Conservation (phyloP, 92 coral and sea anemone species). For the Anthopleura xanthogrammica region DNA sequence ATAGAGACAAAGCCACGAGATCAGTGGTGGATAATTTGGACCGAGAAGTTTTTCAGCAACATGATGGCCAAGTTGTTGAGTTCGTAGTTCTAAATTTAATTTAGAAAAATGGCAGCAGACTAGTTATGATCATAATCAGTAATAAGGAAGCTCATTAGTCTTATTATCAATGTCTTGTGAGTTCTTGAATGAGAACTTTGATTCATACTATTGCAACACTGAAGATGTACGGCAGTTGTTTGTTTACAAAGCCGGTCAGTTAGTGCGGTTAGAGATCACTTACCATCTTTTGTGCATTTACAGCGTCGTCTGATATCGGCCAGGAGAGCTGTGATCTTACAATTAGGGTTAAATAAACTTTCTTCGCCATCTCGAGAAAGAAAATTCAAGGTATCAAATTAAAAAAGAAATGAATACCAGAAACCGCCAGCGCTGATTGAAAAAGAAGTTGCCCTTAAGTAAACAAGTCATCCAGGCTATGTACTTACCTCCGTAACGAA, state of each 20-base stretch:
- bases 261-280: neutral
- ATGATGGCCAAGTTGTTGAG: too few species aligned
- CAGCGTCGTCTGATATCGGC: conserved; percentile 88
- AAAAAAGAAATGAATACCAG: too few species aligned
- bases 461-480: neutral
- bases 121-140: too few species aligned
- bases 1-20: too few species aligned
- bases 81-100: too few species aligned
- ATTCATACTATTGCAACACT: too few species aligned
- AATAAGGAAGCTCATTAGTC: too few species aligned
- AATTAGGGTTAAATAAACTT: conserved; percentile 85
- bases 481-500: conserved; percentile 60
- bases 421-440: neutral
- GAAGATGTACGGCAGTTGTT: neutral
- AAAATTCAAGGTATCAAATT: neutral
- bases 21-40: too few species aligned
- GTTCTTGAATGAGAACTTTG: too few species aligned
- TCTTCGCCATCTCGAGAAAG: conserved; percentile 73
- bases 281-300: conserved; percentile 85
- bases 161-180: too few species aligned
- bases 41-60: too few species aligned
- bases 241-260: neutral
- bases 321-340: conserved; percentile 76
- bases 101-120: too few species aligned
- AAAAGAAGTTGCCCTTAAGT: neutral